Conservation (phyloP, 2,113 vertebrate species). For the Erythrocercus mccallii region DNA sequence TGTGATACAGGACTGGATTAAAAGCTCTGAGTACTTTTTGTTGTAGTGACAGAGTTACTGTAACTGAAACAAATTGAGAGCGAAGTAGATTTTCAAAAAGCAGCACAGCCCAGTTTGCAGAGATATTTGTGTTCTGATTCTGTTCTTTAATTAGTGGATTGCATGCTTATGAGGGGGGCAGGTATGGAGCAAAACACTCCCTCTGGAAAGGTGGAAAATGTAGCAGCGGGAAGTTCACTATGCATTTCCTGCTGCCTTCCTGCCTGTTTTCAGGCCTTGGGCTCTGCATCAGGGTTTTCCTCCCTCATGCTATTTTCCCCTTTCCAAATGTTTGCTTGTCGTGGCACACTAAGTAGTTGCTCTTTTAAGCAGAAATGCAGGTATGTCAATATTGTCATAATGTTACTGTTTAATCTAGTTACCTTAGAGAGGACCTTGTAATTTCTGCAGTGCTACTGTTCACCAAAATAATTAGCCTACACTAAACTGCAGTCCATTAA, state of each 20-base stretch:
- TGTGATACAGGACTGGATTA: background rate
- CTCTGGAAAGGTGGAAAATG: background rate
- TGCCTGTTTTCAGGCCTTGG: background rate
- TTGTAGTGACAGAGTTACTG: background rate
- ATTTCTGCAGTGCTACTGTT: background rate
- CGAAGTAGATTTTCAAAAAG: background rate
- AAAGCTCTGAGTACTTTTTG: background rate
- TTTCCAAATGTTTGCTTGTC: background rate
- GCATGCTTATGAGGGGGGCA: background rate
- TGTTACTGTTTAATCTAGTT: constrained; percentile 39
- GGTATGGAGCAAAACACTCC: background rate
- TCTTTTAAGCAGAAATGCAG: background rate
- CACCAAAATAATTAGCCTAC: background rate
- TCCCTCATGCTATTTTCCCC: background rate
- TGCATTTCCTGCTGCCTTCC: background rate
- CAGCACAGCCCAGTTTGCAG: background rate
- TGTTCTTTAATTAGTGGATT: background rate
- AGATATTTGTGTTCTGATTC: background rate
- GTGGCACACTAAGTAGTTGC: background rate
- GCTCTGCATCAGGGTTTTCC: background rate
- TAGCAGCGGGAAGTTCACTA: rapidly evolving
- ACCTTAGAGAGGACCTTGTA: background rate
- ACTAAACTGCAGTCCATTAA: background rate
- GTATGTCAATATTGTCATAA: constrained; percentile 30
- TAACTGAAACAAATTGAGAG: background rate